phyloP scores from a whole-genome alignment of 2,797 vertebrate species.

The Lepidocolaptes lacrymiger region DNA sequence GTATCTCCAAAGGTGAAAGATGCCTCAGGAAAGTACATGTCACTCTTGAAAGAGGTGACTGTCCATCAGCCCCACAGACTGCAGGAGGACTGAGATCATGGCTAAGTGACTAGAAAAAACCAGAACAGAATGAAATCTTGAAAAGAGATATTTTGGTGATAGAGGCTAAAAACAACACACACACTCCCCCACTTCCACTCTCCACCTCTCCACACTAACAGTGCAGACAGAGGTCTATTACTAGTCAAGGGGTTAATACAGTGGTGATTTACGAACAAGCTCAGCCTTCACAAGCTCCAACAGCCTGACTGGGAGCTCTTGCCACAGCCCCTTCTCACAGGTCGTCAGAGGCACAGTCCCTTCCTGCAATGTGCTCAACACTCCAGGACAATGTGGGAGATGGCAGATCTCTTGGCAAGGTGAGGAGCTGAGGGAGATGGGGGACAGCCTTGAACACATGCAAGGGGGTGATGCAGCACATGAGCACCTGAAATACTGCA shows the following conservation, averaged over 20 bases:
- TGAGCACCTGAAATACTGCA: background rate
- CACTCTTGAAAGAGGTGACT: background rate
- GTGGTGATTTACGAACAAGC: background rate
- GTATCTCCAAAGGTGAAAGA: background rate
- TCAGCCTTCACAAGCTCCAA: background rate
- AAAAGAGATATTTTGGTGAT: background rate
- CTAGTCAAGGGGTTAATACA: background rate
- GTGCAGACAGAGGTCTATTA: background rate
- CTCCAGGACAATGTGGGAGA: background rate
- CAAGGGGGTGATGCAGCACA: background rate
- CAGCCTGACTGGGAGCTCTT: background rate
- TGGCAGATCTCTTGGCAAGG: background rate
- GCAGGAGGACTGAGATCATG: background rate
- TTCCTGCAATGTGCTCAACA: background rate
- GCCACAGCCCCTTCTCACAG: rapidly evolving
- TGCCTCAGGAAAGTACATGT: background rate
- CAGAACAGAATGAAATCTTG: background rate
- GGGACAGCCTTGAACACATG: rapidly evolving
- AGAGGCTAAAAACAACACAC: background rate
- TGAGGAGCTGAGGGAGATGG: background rate
- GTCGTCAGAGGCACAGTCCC: background rate
- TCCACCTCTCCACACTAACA: background rate
- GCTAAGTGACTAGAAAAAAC: background rate
- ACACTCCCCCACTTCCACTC: too few species aligned
- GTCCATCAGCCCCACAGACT: background rate